Evolutionary conservation across 2,888 invertebrate genomes (phyloP).

Genomic region (Anorthoa munda): DNA sequence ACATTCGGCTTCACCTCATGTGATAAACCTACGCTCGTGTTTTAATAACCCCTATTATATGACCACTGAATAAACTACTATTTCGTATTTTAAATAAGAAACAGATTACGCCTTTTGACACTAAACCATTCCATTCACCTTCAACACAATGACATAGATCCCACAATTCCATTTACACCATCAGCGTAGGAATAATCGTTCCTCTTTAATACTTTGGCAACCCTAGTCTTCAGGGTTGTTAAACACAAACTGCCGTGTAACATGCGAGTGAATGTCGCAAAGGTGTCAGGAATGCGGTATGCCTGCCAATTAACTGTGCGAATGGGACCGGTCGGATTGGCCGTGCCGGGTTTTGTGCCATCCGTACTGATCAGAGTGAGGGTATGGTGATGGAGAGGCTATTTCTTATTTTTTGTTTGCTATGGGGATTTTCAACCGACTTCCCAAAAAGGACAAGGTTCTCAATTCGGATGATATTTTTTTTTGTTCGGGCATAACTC

Average conservation of each 20-base stretch:
- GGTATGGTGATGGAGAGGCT: slow-evolving; percentile 11
- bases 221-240: slow-evolving; percentile 60
- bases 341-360: slow-evolving; percentile 55
- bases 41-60: too few species aligned
- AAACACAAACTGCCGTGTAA: slow-evolving; percentile 65
- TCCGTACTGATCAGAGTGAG: slow-evolving; percentile 28
- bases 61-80: too few species aligned
- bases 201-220: slow-evolving; percentile 48
- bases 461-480: too few species aligned
- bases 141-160: slow-evolving; percentile 14
- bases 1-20: too few species aligned
- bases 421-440: too few species aligned
- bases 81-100: too few species aligned
- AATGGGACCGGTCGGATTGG: slow-evolving; percentile 72
- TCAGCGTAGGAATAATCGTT: slow-evolving; percentile 24
- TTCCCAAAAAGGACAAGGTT: too few species aligned
- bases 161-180: neutral
- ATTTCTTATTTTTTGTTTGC: neutral
- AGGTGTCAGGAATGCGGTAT: slow-evolving; percentile 76
- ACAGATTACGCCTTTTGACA: neutral
- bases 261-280: slow-evolving; percentile 59
- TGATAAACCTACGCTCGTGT: too few species aligned
- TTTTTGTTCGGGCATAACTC: too few species aligned
- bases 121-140: neutral
- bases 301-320: slow-evolving; percentile 78